Evolutionary conservation across 2,797 vertebrate species (phyloP), one percentile per base, ranked within the genome.

Genomic region (Strix occidentalis): DNA sequence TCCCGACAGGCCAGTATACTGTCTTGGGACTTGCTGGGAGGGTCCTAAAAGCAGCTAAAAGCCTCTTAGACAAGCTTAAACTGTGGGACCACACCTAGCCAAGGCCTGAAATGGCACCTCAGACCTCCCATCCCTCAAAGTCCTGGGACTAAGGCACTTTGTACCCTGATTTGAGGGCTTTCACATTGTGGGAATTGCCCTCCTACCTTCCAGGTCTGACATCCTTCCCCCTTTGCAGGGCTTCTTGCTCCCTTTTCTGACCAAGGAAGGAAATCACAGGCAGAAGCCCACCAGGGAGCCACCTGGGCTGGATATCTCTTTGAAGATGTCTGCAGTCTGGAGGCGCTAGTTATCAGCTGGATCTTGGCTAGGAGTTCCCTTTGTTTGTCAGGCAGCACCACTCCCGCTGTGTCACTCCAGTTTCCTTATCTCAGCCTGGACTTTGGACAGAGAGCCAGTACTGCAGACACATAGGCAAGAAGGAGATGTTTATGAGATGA

Each of bases 401-500:
- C 89, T 92, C 94, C 92, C 20, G 4, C 25, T n/a, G 37, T 28
- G 78, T 87, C 87, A 93, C 68, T 58, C 19, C 1, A 0, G 28
- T 31, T 63, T 54, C 45, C 85, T 91, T 95, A 96, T 94, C 79
- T 80, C 79, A 48, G 8, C 33, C 9, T 31, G 92, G 79, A 97
- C 96, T 96, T 97, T 31, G 80, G 76, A 72, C 89, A 66, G 16
- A 35, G 53, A 63, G 43, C 39, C 39, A 69, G 70, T 2, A 25
- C 37, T 46, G 64, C 74, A 80, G 86, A 23, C 53, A 80, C 26
- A 19, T 5, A 19, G 58, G 58, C 39, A 16, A 83, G 78, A 70
- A 95, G 45, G 57, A 81, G 39, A 69, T 6, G 3, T 63, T 84
- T 29, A 45, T 5, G 11, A 20, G 50, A 57, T 6, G 4, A 51